These are phyloP conservation scores for Lomographa bimaculata DNA, from an alignment of 2,888 invertebrate species.

Conservation along the genomic window DNA sequence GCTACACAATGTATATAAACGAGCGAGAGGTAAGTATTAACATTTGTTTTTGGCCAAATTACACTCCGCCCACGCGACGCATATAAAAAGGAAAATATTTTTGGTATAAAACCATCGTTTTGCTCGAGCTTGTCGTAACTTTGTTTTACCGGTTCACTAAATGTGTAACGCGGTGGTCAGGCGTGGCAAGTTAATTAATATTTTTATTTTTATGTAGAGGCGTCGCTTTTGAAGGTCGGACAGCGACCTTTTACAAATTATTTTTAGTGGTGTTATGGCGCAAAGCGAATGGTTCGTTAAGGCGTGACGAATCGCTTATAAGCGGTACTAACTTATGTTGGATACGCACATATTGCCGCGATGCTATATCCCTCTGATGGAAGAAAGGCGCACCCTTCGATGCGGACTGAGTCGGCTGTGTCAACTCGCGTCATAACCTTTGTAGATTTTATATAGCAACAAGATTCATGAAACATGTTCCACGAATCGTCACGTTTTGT, in stretches of 20 bases:
- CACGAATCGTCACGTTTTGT: too few species aligned
- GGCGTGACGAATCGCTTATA: conserved; percentile 74
- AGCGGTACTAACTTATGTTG: conserved; percentile 64
- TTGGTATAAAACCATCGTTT: conserved; percentile 31
- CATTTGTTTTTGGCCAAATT: conserved; percentile 18
- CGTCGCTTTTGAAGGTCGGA: conserved; percentile 48
- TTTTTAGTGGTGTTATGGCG: conserved; percentile 62
- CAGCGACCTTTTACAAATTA: conserved; percentile 59
- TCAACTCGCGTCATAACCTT: conserved; percentile 50
- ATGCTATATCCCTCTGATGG: conserved; percentile 37
- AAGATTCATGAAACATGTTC: too few species aligned
- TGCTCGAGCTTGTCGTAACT: conserved; percentile 29
- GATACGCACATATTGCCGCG: conserved; percentile 64
- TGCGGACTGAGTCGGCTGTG: conserved; percentile 60
- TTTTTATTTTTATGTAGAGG: conserved; percentile 33
- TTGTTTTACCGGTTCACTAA: conserved; percentile 32
- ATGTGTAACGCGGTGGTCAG: conserved; percentile 37
- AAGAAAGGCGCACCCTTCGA: conserved; percentile 44
- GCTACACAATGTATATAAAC: conserved; percentile 6
- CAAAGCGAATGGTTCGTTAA: conserved; percentile 64
- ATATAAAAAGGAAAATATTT: conserved; percentile 33
- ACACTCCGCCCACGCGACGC: conserved; percentile 26
- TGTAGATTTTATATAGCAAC: too few species aligned
- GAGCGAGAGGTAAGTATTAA: conserved; percentile 1
- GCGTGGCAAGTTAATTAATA: conserved; percentile 26